Evolutionary conservation across 2,797 vertebrate species (phyloP).

Genomic region (Cossypha heuglini): DNA sequence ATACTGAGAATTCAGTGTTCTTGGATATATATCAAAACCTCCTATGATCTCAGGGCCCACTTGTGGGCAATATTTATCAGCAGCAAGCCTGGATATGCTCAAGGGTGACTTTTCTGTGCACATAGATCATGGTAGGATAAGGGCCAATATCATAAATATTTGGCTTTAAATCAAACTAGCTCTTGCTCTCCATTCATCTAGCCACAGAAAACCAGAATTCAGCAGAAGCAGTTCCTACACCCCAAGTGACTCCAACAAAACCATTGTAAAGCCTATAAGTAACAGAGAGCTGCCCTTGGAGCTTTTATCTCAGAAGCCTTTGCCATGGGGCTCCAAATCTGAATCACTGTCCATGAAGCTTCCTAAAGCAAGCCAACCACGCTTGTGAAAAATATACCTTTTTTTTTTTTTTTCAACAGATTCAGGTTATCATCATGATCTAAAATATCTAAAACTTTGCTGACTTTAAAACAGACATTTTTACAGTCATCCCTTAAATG

Average conservation of each 20-base stretch:
- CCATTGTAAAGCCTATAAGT: not conserved
- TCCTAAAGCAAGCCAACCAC: not conserved
- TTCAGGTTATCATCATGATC: not conserved
- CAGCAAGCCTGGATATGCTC: not conserved
- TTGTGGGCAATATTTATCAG: not conserved
- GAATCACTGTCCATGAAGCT: fast-evolving
- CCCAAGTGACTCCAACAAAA: not conserved
- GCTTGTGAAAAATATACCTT: not conserved
- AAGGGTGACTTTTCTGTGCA: not conserved
- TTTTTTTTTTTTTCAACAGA: not conserved
- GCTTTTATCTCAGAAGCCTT: not conserved
- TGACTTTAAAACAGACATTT: not conserved
- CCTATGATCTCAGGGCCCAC: not conserved
- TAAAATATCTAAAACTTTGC: not conserved
- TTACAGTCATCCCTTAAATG: not conserved
- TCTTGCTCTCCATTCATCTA: not conserved
- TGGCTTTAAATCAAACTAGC: not conserved
- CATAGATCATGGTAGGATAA: not conserved
- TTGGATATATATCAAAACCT: not conserved
- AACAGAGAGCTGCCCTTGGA: not conserved
- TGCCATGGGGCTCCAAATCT: not conserved
- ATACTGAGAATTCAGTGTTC: not conserved
- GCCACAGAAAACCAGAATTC: not conserved
- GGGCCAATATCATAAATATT: not conserved
- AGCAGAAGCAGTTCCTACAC: not conserved